These are phyloP conservation scores for Metridium senile DNA, from an alignment of 92 coral and sea anemone genomes.

Conservation along the genomic window DNA sequence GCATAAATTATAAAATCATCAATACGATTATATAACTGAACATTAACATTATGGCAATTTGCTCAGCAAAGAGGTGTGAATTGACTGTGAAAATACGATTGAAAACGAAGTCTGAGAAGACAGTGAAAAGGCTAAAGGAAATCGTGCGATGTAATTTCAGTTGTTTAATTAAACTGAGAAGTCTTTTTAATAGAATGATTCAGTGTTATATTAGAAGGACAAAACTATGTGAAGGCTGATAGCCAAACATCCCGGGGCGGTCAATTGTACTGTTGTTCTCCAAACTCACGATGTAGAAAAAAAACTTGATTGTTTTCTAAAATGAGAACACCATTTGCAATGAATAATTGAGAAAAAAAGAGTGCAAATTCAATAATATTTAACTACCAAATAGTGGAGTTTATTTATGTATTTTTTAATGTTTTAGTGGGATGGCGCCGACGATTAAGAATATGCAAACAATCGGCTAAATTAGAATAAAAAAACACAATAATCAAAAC, in stretches of 20 bases:
- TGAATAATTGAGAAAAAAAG: too few species aligned
- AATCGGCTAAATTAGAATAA: too few species aligned
- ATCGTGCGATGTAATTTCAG: neutral
- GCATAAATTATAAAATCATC: too few species aligned
- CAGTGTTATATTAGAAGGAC: neutral
- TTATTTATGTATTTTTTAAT: too few species aligned
- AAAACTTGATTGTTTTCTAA: neutral
- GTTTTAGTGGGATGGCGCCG: too few species aligned
- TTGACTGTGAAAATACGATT: neutral
- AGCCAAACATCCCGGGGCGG: conserved; percentile 1
- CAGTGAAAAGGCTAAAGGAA: neutral
- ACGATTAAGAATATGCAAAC: too few species aligned
- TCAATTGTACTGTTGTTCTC: neutral
- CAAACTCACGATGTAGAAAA: neutral
- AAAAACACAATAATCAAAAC: neutral
- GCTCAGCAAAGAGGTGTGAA: neutral
- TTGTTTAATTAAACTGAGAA: neutral
- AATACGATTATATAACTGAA: too few species aligned
- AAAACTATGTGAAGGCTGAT: neutral
- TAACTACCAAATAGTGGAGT: too few species aligned
- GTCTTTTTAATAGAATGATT: too few species aligned
- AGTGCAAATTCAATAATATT: too few species aligned
- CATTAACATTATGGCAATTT: too few species aligned
- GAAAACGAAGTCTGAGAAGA: neutral
- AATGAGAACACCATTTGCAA: too few species aligned